Base-by-base conservation (phyloP, 2,888 invertebrate species). In the Timema podura region DNA sequence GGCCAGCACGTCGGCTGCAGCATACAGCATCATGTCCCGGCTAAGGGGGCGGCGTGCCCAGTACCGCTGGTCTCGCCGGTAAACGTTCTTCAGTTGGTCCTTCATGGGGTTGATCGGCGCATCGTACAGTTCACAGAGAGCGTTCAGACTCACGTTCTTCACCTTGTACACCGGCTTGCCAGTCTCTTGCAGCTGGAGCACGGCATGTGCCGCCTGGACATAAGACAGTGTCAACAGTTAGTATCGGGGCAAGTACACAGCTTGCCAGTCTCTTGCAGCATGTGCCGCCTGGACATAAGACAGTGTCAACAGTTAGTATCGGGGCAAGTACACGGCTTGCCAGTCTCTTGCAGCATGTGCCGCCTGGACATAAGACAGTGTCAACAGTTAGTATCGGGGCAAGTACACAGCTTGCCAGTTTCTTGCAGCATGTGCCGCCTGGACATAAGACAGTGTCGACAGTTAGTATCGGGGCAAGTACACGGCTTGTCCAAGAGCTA, bases 111-210 rank as follows among this genome's bases (percentile, higher is more conserved):
- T 96, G 78, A 89, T 86, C 0, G 93, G 91, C 65, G 93, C 93
- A 78, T 91, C 91, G 80, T 96, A 95, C 74, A 90, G 85, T 81
- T 95, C 92, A 81, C 96, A 96, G 69, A 98, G 84, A 68, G 95
- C 92, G 83, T 95, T 95, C 71, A 97, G 84, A 76, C 95, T 94
- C 65, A 96, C 89, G 80, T 94, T 94, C 83, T 96, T 96, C 68
- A 95, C 94, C 84, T 97, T 97, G 80, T 96, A 94, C 67, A 96
- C 93, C 49, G 96, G 95, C 77, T 93, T 91, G 73, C 91, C 90
- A 72, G 91, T 92, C 77, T 94, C 92, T 83, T 96, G 96, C 78
- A 90, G 91, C 78, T 96, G 94, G 66, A 97, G 82, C 11, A 97
- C 91, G 68, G 96, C 93, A 81, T 97, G 95, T 59, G 96, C 96